Conservation (phyloP, 2,888 invertebrate genomes). For the Ctenicera cuprea region DNA sequence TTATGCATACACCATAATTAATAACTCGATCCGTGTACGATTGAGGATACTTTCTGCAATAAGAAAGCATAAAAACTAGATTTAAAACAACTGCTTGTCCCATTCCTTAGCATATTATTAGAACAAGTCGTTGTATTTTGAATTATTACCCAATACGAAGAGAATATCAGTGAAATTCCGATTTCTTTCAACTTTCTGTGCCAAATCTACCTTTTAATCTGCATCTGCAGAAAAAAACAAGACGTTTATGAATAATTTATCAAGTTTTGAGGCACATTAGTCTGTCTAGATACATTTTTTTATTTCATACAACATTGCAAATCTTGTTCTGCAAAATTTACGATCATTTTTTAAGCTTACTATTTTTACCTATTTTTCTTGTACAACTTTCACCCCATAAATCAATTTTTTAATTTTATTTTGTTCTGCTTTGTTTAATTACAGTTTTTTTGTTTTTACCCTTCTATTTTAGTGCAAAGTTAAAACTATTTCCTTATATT, state of each 20-base stretch:
- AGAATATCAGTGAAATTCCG: not conserved
- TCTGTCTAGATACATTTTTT: too few species aligned
- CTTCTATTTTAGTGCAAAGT: too few species aligned
- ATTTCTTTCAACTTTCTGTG: constrained; percentile 10
- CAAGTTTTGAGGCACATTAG: too few species aligned
- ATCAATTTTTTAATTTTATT: too few species aligned
- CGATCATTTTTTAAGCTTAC: too few species aligned
- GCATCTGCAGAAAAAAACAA: not conserved
- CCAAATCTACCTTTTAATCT: not conserved
- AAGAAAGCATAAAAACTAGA: constrained; percentile 43
- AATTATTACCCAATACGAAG: constrained; percentile 11
- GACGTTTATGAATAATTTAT: not conserved
- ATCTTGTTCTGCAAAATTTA: too few species aligned
- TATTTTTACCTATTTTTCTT: too few species aligned
- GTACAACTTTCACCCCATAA: too few species aligned
- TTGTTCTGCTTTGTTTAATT: too few species aligned
- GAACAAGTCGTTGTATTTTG: constrained; percentile 1
- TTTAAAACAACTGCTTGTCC: constrained; percentile 10
- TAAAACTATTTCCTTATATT: too few species aligned
- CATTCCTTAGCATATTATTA: not conserved
- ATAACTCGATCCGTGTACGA: not conserved
- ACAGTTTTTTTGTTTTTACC: too few species aligned
- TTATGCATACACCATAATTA: constrained; percentile 5
- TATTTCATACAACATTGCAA: too few species aligned
- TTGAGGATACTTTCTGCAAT: constrained; percentile 25